phyloP scores from a whole-genome alignment of 2,113 vertebrate genomes.

The Corythaeola cristata region DNA sequence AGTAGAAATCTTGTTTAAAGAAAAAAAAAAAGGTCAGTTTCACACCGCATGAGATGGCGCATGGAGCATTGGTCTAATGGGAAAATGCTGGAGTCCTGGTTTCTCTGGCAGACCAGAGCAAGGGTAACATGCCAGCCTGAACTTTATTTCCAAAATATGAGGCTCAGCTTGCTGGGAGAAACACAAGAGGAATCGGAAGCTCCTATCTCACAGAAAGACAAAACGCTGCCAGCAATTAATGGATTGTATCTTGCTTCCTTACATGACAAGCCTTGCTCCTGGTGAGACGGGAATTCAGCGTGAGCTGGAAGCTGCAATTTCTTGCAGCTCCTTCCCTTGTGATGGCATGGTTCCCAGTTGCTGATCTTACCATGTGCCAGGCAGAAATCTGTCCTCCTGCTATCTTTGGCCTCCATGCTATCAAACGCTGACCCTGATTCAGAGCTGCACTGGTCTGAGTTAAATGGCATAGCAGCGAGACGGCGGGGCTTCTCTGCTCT shows the following conservation, averaged over 20 bases:
- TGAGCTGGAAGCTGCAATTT: slow-evolving; percentile 1
- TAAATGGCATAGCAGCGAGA: not conserved
- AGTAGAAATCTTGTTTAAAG: not conserved
- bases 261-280: not conserved
- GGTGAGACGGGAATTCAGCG: not conserved
- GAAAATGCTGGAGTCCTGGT: not conserved
- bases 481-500: not conserved
- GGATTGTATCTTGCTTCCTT: not conserved
- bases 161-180: not conserved
- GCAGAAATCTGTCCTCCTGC: slow-evolving; percentile 32
- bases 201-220: not conserved
- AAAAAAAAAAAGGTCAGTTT: not conserved
- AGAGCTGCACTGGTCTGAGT: not conserved
- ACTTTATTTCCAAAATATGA: not conserved
- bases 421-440: slow-evolving; percentile 38
- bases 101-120: not conserved
- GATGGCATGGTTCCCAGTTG: slow-evolving; percentile 33
- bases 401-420: slow-evolving; percentile 41
- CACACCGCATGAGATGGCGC: fast-evolving
- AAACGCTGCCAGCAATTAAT: slow-evolving; percentile 27
- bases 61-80: not conserved
- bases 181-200: not conserved
- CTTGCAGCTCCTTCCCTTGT: slow-evolving; percentile 28
- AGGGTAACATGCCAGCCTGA: not conserved
- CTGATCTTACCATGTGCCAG: slow-evolving; percentile 4